Conservation (phyloP, 1,140 invertebrate genomes). For the Panagrolaimus sp. region DNA sequence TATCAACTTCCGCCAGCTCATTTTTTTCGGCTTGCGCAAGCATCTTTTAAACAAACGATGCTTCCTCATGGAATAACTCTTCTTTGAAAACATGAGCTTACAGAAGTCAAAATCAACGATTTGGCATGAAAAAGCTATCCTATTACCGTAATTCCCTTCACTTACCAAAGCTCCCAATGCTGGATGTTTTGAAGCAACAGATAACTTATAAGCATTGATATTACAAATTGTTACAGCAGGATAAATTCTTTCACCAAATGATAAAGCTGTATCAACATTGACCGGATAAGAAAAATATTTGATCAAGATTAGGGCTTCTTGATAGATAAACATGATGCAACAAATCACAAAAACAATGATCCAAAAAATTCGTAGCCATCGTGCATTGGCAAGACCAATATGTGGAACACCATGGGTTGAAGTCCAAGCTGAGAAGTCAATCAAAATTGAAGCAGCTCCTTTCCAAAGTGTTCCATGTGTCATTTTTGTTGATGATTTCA, state of each 20-base stretch:
- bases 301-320: background rate
- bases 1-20: too few species aligned
- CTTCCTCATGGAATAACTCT: too few species aligned
- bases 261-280: background rate
- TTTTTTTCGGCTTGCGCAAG: too few species aligned
- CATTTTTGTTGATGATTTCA: background rate
- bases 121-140: too few species aligned
- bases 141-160: background rate
- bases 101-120: too few species aligned
- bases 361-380: slow-evolving; percentile 19
- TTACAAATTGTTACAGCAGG: slow-evolving; percentile 10
- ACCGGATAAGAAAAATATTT: slow-evolving; percentile 10
- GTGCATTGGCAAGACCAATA: slow-evolving; percentile 33
- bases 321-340: background rate
- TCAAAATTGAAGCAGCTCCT: slow-evolving; percentile 1
- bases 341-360: background rate
- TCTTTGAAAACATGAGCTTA: too few species aligned
- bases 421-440: slow-evolving; percentile 39
- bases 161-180: background rate
- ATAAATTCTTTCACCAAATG: background rate
- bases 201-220: background rate
- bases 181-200: background rate
- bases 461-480: slow-evolving; percentile 9
- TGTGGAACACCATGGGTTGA: slow-evolving; percentile 41
- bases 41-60: too few species aligned